A percentile compares a stretch with the other conserved stretches of the same genome.
These are phyloP conservation scores for Diprion similis DNA, from an alignment of 1,140 invertebrate genomes.

Conservation along the genomic window DNA sequence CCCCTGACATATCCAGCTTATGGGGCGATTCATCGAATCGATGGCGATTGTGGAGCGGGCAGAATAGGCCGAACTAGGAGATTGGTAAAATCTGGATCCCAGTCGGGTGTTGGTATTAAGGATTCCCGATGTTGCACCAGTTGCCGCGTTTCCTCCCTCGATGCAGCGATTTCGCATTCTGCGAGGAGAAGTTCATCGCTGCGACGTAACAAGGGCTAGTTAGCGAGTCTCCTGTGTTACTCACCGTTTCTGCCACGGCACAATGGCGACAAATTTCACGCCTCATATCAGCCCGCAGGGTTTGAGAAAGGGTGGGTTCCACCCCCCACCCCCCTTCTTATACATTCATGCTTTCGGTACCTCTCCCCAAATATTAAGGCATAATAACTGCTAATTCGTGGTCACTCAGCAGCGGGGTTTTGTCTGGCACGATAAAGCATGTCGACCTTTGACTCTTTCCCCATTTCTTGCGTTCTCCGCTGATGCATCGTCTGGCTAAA, in stretches of 20 bases:
- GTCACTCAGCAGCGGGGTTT: neutral
- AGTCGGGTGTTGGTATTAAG: constrained; percentile 35
- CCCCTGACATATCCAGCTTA: neutral
- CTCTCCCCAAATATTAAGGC: constrained; percentile 5
- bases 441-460: neutral
- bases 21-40: neutral
- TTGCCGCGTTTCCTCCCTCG: constrained; percentile 22
- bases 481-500: neutral
- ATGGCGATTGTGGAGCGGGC: neutral
- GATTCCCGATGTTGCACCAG: constrained; percentile 40
- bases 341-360: neutral
- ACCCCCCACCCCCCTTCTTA: neutral
- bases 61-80: constrained; percentile 43
- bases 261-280: constrained; percentile 60
- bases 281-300: constrained; percentile 45
- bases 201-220: constrained; percentile 59
- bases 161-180: neutral
- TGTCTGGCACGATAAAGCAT: neutral
- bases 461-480: neutral
- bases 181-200: constrained; percentile 17
- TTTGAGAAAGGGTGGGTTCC: constrained; percentile 29
- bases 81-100: constrained; percentile 41
- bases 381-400: constrained; percentile 19
- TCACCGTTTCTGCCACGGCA: constrained; percentile 49
- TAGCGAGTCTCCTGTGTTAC: constrained; percentile 53